phyloP scores from a whole-genome alignment of 2,113 vertebrate species.

The Neotoma lepida region DNA sequence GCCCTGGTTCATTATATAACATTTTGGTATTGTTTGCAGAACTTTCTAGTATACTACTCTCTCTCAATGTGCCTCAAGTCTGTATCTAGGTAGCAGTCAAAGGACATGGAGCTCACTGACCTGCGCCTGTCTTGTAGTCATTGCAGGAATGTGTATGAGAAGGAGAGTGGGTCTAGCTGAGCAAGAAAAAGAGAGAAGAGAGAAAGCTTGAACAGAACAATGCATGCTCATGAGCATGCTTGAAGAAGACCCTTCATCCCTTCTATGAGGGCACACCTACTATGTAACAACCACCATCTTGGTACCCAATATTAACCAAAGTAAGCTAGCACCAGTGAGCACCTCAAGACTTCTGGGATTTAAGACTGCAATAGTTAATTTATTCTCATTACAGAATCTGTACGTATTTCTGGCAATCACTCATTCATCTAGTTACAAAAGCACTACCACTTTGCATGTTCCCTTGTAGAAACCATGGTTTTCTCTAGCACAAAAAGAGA shows the following conservation, averaged over 20 bases:
- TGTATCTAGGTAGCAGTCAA: neutral
- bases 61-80: neutral
- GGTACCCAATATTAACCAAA: neutral
- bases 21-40: neutral
- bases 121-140: neutral
- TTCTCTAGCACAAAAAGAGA: neutral
- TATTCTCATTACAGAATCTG: neutral
- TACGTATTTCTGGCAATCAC: fast-evolving
- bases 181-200: neutral
- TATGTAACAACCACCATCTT: neutral
- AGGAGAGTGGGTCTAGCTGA: too few species aligned
- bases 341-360: neutral
- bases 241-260: neutral
- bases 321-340: neutral
- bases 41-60: neutral
- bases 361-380: neutral
- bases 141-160: neutral
- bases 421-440: constrained; percentile 12
- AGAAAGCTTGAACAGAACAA: neutral
- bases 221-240: neutral
- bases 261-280: neutral
- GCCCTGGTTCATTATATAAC: neutral
- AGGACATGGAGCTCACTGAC: neutral
- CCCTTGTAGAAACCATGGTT: neutral
- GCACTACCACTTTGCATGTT: fast-evolving